Conservation (phyloP, 2,797 vertebrate genomes). For the Scolopax bukidnonensis region DNA sequence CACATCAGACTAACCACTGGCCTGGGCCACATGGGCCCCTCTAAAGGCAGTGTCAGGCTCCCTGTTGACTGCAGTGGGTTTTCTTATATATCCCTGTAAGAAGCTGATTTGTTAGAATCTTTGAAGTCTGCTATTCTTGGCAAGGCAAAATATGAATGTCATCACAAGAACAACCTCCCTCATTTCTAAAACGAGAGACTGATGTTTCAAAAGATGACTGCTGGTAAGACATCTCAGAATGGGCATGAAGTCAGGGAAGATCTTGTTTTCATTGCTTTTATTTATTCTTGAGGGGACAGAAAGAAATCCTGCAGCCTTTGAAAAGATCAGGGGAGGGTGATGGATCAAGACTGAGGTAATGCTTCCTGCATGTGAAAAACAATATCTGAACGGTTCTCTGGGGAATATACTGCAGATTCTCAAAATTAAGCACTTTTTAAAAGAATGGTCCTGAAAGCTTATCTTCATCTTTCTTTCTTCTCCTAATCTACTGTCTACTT, state of each 20-base stretch:
- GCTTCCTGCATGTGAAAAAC: neutral
- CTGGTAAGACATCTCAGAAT: neutral
- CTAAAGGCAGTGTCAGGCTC: neutral
- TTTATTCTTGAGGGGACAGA: constrained; percentile 7
- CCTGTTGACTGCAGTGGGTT: neutral
- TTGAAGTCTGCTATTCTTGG: neutral
- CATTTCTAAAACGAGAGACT: neutral
- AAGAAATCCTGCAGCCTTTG: constrained; percentile 22
- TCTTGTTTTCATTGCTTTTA: neutral
- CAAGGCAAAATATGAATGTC: neutral
- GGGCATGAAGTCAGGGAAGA: neutral
- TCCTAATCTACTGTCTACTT: constrained; percentile 19
- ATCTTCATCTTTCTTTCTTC: constrained; percentile 40
- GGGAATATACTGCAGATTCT: neutral
- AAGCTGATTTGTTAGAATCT: neutral
- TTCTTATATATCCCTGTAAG: neutral
- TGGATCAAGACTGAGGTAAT: neutral
- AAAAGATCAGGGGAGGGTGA: constrained; percentile 2
- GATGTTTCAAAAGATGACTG: neutral
- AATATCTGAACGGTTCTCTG: neutral
- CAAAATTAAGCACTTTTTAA: constrained; percentile 44
- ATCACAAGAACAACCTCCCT: neutral
- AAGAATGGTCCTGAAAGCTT: constrained; percentile 21
- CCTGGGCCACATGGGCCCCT: neutral
- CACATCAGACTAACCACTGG: neutral